A percentile compares a stretch with the other conserved stretches of the same genome.
These are phyloP conservation scores for Poicephalus gulielmi DNA, from an alignment of 2,113 vertebrate genomes.

Conservation along the genomic window DNA sequence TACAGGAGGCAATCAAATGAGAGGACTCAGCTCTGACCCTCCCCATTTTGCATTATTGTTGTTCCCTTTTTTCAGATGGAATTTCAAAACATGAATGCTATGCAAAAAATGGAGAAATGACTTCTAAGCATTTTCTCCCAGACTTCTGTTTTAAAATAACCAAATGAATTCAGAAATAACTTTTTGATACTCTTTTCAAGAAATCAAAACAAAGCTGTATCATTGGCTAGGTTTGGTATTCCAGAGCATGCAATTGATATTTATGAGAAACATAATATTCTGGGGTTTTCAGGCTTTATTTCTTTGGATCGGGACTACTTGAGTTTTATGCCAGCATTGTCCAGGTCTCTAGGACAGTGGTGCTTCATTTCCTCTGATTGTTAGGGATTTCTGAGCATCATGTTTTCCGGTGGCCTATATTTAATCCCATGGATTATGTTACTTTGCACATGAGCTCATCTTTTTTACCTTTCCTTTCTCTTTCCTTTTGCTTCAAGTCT, in stretches of 20 bases:
- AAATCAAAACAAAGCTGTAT: conserved; percentile 21
- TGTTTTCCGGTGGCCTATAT: background rate
- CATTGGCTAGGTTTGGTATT: background rate
- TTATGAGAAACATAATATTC: background rate
- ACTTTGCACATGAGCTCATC: background rate
- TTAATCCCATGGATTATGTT: background rate
- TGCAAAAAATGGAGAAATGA: background rate
- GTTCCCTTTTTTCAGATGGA: background rate
- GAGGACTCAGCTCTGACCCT: background rate
- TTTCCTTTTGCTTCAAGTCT: background rate
- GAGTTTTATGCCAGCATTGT: background rate
- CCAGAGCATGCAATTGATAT: background rate
- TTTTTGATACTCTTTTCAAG: conserved; percentile 24
- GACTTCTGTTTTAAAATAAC: background rate
- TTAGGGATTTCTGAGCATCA: background rate
- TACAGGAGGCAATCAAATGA: background rate
- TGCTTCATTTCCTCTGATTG: background rate
- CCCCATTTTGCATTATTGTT: background rate
- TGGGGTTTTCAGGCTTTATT: background rate
- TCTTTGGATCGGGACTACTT: background rate
- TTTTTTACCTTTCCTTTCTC: background rate
- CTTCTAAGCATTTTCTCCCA: background rate
- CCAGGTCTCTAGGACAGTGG: background rate
- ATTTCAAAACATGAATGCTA: background rate
- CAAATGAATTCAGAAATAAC: background rate